Percentiles rank a stretch among this genome's conserved stretches.
These are phyloP conservation scores for Nerophis ophidion DNA, from an alignment of 2,113 vertebrate genomes.

Conservation along the genomic window DNA sequence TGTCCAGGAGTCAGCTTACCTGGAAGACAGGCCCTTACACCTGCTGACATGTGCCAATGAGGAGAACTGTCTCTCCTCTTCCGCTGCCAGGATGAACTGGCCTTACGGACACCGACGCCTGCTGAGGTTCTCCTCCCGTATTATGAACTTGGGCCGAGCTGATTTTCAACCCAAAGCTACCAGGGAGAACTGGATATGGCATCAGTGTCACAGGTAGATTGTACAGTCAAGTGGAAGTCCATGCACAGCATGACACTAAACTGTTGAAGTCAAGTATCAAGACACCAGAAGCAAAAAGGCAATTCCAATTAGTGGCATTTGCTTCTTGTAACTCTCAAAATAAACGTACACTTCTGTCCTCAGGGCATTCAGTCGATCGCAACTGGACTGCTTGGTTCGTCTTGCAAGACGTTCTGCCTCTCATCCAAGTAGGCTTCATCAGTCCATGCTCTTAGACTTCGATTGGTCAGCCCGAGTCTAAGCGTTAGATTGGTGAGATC, in stretches of 20 bases:
- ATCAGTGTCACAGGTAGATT: conserved; percentile 91
- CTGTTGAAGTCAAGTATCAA: neutral
- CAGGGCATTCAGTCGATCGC: too few species aligned
- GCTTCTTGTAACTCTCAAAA: too few species aligned
- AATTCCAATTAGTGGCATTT: too few species aligned
- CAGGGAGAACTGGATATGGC: conserved; percentile 92
- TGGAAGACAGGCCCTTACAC: conserved; percentile 90
- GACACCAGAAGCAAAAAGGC: neutral
- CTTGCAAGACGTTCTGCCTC: too few species aligned
- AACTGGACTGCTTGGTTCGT: too few species aligned
- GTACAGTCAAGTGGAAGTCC: neutral
- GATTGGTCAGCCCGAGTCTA: too few species aligned
- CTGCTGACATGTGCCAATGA: conserved; percentile 90
- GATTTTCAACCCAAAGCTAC: conserved; percentile 86
- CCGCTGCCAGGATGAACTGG: conserved; percentile 85
- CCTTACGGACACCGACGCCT: conserved; percentile 89
- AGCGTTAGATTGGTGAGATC: too few species aligned
- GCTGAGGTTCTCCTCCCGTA: conserved; percentile 94
- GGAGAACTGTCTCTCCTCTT: conserved; percentile 90
- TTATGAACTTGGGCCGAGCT: conserved; percentile 87
- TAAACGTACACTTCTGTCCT: too few species aligned
- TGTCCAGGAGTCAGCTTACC: conserved; percentile 89
- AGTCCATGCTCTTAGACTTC: too few species aligned
- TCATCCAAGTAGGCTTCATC: too few species aligned
- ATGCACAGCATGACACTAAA: neutral